Percentiles rank a stretch among this genome's conserved stretches.
Conservation (phyloP, 2,113 vertebrate species). For the Alexandromys fortis region DNA sequence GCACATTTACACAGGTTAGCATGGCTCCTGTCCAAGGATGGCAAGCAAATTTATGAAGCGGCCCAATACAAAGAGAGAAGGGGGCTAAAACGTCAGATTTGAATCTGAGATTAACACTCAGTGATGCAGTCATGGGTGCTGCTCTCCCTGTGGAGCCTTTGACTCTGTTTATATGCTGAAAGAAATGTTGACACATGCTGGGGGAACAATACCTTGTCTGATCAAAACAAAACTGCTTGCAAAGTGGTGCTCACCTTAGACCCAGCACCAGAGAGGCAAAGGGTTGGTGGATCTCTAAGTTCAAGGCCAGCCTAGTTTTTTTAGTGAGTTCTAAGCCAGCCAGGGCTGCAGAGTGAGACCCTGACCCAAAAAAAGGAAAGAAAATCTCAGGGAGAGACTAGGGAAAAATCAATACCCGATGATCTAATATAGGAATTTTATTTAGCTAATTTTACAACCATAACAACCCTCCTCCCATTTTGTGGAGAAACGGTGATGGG, state of each 20-base stretch:
- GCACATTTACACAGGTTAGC: background rate
- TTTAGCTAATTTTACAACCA: background rate
- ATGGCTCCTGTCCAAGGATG: background rate
- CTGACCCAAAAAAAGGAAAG: background rate
- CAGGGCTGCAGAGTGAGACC: background rate
- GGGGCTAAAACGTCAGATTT: background rate
- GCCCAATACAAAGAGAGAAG: too few relatives aligned
- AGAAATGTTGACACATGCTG: background rate
- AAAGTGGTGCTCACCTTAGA: background rate
- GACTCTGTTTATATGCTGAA: conserved; percentile 27
- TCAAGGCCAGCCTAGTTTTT: background rate
- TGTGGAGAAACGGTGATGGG: background rate
- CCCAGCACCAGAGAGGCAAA: background rate
- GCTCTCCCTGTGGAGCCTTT: background rate
- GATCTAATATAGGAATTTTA: background rate
- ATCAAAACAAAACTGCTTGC: background rate
- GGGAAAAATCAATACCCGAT: conserved; percentile 11
- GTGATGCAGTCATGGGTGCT: background rate
- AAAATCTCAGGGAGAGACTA: background rate
- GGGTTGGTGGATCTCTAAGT: background rate
- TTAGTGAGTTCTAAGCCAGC: background rate
- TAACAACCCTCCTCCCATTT: background rate
- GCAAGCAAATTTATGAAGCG: background rate
- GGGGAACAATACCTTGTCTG: background rate
- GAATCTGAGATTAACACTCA: background rate